Conservation (phyloP, 2,113 vertebrate species). For the Nansenia antarctica region DNA sequence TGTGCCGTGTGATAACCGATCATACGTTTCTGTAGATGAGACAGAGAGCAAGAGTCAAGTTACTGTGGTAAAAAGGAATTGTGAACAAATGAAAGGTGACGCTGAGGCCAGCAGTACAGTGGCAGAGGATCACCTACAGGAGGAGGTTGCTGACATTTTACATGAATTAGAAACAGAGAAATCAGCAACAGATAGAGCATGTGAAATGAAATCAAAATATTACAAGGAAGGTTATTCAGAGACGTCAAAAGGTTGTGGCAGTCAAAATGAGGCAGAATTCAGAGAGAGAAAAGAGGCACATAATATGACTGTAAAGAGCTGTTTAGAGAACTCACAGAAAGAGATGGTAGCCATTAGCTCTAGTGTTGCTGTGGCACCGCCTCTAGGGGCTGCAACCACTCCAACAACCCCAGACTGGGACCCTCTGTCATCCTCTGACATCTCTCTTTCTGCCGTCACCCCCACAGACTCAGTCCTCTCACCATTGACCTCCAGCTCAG, state of each 20-base stretch:
- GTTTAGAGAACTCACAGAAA: slow-evolving; percentile 11
- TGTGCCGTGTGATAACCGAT: slow-evolving; percentile 40
- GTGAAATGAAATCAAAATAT: slow-evolving; percentile 10
- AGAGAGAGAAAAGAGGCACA: too few relatives aligned
- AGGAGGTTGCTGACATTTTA: slow-evolving; percentile 1
- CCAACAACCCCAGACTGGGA: slow-evolving; percentile 67
- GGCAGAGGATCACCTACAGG: slow-evolving; percentile 1
- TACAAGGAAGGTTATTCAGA: slow-evolving; percentile 24
- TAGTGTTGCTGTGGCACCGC: slow-evolving; percentile 22
- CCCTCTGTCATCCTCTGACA: slow-evolving; percentile 51
- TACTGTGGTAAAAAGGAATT: slow-evolving; percentile 33
- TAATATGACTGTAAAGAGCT: slow-evolving; percentile 4
- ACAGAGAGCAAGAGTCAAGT: slow-evolving; percentile 6
- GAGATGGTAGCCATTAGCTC: slow-evolving; percentile 25
- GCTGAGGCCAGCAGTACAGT: slow-evolving; percentile 8
- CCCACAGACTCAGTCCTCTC: slow-evolving; percentile 80
- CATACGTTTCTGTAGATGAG: slow-evolving; percentile 20
- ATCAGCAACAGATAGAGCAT: not conserved
- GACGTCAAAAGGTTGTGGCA: slow-evolving; percentile 15
- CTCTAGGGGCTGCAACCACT: slow-evolving; percentile 8
- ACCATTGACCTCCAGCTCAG: slow-evolving; percentile 74
- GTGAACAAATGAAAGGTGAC: slow-evolving; percentile 44
- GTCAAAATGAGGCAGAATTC: slow-evolving; percentile 34
- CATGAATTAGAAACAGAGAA: slow-evolving; percentile 2
- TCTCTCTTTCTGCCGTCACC: slow-evolving; percentile 65